Conservation (phyloP, 2,113 vertebrate genomes). For the Anoplopoma fimbria region DNA sequence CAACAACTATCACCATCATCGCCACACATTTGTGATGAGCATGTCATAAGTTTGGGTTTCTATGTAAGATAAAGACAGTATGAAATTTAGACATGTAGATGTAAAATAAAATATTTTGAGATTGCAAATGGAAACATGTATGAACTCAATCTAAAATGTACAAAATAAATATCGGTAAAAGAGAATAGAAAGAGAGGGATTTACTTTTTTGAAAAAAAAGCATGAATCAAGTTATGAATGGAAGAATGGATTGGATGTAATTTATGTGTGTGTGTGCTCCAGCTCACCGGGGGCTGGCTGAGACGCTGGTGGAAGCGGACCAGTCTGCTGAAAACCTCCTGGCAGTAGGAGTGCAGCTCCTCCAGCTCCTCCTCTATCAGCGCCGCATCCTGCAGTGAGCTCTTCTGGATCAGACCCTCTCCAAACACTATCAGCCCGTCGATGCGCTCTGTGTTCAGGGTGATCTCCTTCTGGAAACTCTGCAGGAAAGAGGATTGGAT, state of each 20-base stretch:
- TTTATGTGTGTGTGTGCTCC: constrained; percentile 9
- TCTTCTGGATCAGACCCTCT: constrained; percentile 93
- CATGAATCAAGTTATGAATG: background rate
- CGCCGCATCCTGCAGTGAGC: constrained; percentile 88
- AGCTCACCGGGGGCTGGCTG: constrained; percentile 84
- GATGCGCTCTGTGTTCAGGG: constrained; percentile 92
- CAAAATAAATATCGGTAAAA: background rate
- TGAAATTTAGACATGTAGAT: background rate
- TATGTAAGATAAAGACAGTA: background rate
- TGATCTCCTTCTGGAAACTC: constrained; percentile 97
- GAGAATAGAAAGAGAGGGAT: too few species aligned
- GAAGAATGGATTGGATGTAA: background rate
- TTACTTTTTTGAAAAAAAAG: background rate
- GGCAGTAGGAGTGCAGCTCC: constrained; percentile 93
- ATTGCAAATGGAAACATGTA: background rate
- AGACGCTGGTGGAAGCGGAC: constrained; percentile 93
- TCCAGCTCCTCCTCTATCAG: constrained; percentile 94
- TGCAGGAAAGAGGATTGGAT: constrained; percentile 57
- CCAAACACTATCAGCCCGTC: constrained; percentile 94
- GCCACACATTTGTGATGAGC: background rate
- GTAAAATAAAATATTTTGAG: background rate
- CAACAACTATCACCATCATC: background rate
- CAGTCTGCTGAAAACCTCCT: constrained; percentile 94
- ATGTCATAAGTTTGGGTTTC: background rate
- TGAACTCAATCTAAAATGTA: background rate